Base-by-base conservation (phyloP, 2,113 vertebrate genomes). In the Peromyscus leucopus region DNA sequence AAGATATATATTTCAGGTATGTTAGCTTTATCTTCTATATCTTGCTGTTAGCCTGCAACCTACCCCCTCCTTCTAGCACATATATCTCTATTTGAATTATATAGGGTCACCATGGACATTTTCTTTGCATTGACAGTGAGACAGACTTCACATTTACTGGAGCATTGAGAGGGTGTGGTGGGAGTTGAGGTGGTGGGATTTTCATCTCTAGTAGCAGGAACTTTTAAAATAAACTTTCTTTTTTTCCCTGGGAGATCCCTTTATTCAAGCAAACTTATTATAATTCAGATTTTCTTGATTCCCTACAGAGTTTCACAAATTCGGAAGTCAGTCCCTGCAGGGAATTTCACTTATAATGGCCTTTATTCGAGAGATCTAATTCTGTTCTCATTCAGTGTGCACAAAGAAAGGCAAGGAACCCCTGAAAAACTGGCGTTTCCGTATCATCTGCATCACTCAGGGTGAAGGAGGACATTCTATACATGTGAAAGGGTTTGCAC, bases 221-320 rank as follows among this genome's bases (percentile, higher is more conserved):
- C 51, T 98, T 97, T 97, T 94, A 97, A 97, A 98, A 94, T 96
- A 96, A 97, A 97, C 96, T 95, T 95, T 82, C 93, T 79, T 87
- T 97, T 57, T 85, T 21, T 21, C n/a, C 84, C 79, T 74, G 46
- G 90, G 93, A 93, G 90, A 96, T 96, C 67, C 72, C 89, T 97
- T 98, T 97, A 97, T 95, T 97, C 92, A 96, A 96, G 93, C 61
- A 97, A 97, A 96, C 96, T 96, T 97, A 96, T 97, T 97, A 97
- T 97, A 96, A 98, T 96, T 97, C 97, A 97, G 92, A 98, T 96
- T 97, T 97, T 98, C 93, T 96, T 97, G 94, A 98, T 98, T 98
- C 93, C 98, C 93, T 96, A 95, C 16, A 94, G 97, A 94, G 96
- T 69, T 95, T 98, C 95, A 97, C 89, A 97, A 98, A 97, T 90